Conservation (phyloP, 2,113 vertebrate species). For the Myrmecophaga tridactyla region DNA sequence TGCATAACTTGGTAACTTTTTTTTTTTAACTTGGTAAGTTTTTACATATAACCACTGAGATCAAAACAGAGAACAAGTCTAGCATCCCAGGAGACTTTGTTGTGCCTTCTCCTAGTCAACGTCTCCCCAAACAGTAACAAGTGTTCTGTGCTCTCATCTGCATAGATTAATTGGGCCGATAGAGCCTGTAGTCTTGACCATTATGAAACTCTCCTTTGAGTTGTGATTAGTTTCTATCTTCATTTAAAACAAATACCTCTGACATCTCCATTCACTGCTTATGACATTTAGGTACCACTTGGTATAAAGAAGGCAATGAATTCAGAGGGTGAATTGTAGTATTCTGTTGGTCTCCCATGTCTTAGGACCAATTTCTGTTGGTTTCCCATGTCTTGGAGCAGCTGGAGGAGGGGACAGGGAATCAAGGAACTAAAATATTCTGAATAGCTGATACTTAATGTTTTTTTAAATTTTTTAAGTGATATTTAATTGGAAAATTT, state of each 20-base stretch:
- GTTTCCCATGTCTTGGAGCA: too few species aligned
- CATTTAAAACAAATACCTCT: neutral
- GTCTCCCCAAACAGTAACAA: too few species aligned
- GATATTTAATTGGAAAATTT: too few species aligned
- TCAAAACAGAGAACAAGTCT: neutral
- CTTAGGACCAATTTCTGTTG: too few species aligned
- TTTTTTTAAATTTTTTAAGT: too few species aligned
- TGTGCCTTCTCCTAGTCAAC: neutral
- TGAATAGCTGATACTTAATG: neutral
- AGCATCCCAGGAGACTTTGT: neutral
- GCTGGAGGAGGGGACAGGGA: too few species aligned
- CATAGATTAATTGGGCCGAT: neutral
- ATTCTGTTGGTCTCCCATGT: too few species aligned
- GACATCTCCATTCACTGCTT: neutral
- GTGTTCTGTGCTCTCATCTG: neutral
- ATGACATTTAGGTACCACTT: neutral
- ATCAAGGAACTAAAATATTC: neutral
- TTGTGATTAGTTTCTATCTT: neutral
- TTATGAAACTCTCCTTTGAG: neutral
- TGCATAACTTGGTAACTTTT: neutral
- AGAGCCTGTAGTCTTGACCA: neutral
- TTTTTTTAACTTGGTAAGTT: too few species aligned
- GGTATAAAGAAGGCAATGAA: neutral
- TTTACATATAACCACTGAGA: neutral
- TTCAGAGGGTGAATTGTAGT: too few species aligned